Conservation (phyloP, 37 sponge, comb jelly and placozoan genomes). For the Corticium candelabrum region DNA sequence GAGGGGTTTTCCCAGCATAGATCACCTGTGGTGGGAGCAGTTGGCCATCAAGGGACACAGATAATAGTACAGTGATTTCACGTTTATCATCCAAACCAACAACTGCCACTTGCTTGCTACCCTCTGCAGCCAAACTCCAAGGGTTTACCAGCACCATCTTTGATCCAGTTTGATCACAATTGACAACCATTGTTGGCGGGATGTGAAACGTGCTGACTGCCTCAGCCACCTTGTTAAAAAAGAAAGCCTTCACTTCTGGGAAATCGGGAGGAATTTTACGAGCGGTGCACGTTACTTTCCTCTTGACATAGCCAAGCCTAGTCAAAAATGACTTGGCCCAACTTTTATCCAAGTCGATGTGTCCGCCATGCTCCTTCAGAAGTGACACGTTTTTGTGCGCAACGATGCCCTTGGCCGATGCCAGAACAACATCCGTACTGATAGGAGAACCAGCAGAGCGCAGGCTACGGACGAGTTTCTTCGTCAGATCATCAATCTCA, state of each 20-base stretch:
- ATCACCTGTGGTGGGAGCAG: slow-evolving; percentile 36
- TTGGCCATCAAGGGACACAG: slow-evolving; percentile 15
- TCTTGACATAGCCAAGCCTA: slow-evolving; percentile 30
- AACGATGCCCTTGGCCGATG: slow-evolving; percentile 39
- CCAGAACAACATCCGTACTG: slow-evolving; percentile 32
- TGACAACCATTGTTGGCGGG: slow-evolving; percentile 20
- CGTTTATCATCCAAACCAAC: slow-evolving; percentile 35
- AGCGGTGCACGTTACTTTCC: slow-evolving; percentile 15
- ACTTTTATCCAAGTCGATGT: slow-evolving; percentile 12
- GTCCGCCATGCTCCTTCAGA: slow-evolving; percentile 29
- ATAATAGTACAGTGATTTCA: slow-evolving; percentile 41
- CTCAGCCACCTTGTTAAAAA: slow-evolving; percentile 19
- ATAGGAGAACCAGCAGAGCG: neutral
- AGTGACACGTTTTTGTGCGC: neutral
- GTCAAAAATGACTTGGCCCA: slow-evolving; percentile 39
- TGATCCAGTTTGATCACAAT: slow-evolving; percentile 47
- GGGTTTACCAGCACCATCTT: slow-evolving; percentile 21
- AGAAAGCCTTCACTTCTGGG: slow-evolving; percentile 23
- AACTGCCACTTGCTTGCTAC: slow-evolving; percentile 19
- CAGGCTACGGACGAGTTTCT: neutral
- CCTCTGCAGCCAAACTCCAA: slow-evolving; percentile 34
- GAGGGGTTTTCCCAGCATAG: slow-evolving; percentile 30
- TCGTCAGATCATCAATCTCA: too few species aligned
- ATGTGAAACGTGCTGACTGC: slow-evolving; percentile 21
- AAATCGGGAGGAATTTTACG: slow-evolving; percentile 22